phyloP scores from a whole-genome alignment of 2,113 vertebrate species.

The Anser brachyrhynchus region DNA sequence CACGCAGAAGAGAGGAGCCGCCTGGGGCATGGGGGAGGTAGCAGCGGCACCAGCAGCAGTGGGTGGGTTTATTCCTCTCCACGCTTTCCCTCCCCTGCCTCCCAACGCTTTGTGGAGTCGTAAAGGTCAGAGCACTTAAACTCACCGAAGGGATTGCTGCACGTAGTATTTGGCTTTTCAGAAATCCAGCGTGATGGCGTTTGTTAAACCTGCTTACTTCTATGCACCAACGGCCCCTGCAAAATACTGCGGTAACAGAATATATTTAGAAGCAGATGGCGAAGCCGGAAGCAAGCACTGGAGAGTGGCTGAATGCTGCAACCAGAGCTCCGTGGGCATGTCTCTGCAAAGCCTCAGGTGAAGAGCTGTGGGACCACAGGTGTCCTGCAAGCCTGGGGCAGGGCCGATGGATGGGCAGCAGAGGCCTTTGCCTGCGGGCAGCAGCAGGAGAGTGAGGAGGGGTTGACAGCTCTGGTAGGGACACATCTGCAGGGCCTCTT shows the following conservation, averaged over 20 bases:
- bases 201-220: not conserved
- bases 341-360: not conserved
- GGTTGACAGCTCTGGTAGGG: not conserved
- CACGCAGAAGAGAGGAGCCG: not conserved
- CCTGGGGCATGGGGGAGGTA: rapidly evolving
- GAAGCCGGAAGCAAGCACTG: not conserved
- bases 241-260: not conserved
- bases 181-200: not conserved
- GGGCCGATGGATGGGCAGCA: rapidly evolving
- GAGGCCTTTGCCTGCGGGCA: not conserved
- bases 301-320: not conserved
- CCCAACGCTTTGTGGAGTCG: not conserved
- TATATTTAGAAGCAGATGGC: not conserved
- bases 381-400: not conserved
- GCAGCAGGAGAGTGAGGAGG: not conserved
- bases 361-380: not conserved
- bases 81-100: not conserved
- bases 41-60: not conserved
- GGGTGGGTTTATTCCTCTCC: not conserved
- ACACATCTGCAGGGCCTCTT: not conserved
- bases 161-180: not conserved
- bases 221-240: not conserved
- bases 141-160: not conserved
- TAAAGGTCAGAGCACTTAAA: not conserved
- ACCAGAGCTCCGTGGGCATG: rapidly evolving